Conservation (phyloP, 2,888 invertebrate genomes). For the Pachycephus smyrnensis region DNA sequence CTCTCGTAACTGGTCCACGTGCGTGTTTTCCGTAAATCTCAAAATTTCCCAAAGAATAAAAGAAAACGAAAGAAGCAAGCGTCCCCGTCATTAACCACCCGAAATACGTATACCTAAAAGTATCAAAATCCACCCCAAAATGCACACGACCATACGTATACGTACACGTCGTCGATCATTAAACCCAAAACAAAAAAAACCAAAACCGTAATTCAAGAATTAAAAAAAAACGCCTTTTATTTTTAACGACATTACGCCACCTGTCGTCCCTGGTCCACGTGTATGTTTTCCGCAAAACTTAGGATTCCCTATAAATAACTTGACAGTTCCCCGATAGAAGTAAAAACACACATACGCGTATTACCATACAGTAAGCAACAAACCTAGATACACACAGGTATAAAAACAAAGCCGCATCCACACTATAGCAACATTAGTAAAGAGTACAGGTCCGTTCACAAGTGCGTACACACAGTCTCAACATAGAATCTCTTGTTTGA, state of each 20-base stretch:
- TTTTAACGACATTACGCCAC: not conserved
- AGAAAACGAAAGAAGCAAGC: too few relatives aligned
- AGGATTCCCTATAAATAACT: not conserved
- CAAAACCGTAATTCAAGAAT: not conserved
- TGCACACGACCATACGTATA: not conserved
- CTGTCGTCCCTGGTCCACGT: not conserved
- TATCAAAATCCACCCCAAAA: not conserved
- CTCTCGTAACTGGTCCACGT: too few relatives aligned
- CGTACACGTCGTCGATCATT: too few relatives aligned
- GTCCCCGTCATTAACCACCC: too few relatives aligned
- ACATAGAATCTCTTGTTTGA: not conserved
- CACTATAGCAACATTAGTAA: not conserved
- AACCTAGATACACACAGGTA: not conserved
- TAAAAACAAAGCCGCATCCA: not conserved
- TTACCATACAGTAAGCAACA: not conserved
- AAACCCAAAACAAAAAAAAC: too few relatives aligned
- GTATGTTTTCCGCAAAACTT: too few relatives aligned
- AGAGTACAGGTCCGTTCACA: not conserved
- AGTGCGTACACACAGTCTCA: not conserved
- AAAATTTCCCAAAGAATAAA: not conserved
- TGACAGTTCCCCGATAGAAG: not conserved
- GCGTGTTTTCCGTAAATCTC: accelerated
- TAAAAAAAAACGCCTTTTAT: not conserved
- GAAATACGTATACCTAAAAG: not conserved
- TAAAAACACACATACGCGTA: not conserved